These are phyloP conservation scores for Ericerus pela DNA, from an alignment of 1,140 invertebrate species.

Conservation along the genomic window DNA sequence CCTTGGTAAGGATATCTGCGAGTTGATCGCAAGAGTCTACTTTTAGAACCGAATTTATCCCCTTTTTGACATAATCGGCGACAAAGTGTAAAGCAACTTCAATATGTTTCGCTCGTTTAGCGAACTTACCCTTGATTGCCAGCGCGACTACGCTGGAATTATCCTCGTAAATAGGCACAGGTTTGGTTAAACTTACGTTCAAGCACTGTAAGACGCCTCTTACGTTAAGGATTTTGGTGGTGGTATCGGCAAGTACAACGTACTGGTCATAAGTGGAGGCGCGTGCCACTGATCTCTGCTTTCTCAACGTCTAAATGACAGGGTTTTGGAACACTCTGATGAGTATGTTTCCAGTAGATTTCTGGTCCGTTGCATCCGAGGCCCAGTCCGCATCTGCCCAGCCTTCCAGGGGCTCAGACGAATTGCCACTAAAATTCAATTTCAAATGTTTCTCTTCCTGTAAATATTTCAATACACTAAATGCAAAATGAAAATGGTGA, in stretches of 20 bases:
- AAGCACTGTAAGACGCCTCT: background rate
- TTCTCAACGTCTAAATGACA: constrained; percentile 14
- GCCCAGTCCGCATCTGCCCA: background rate
- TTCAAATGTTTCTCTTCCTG: constrained; percentile 22
- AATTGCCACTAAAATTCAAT: background rate
- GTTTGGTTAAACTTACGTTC: too few species aligned
- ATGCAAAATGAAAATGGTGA: constrained; percentile 28
- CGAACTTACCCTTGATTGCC: constrained; percentile 22
- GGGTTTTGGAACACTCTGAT: too few species aligned
- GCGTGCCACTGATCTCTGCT: background rate
- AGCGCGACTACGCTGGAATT: constrained; percentile 1
- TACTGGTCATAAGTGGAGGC: constrained; percentile 8
- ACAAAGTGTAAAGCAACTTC: constrained; percentile 24
- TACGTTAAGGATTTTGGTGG: background rate
- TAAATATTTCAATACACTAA: constrained; percentile 30
- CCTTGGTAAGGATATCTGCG: too few species aligned
- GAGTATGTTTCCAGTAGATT: too few species aligned
- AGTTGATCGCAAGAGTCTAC: too few species aligned
- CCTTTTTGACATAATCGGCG: too few species aligned
- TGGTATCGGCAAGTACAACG: background rate
- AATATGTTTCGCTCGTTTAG: constrained; percentile 24
- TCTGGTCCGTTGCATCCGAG: background rate
- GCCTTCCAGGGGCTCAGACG: background rate
- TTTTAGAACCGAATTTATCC: too few species aligned
- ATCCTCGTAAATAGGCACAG: too few species aligned